Evolutionary conservation across 2,888 invertebrate genomes (phyloP).

Genomic region (Sarcophaga rosellei): DNA sequence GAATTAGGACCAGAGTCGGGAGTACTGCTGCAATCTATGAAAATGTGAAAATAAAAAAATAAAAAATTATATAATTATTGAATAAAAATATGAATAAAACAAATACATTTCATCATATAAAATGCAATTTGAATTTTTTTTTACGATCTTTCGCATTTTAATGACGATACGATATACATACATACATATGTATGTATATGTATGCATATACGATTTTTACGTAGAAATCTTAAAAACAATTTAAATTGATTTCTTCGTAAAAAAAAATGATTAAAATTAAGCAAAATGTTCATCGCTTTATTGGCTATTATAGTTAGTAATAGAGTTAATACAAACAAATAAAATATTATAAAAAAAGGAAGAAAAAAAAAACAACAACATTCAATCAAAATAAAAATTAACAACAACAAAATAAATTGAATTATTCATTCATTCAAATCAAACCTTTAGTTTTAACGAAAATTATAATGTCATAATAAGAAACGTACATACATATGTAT

Average conservation of each 20-base stretch:
- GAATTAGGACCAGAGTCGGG: slow-evolving; percentile 90
- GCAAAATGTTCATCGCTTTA: not conserved
- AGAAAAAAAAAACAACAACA: slow-evolving; percentile 34
- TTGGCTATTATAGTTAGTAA: slow-evolving; percentile 51
- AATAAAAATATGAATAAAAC: not conserved
- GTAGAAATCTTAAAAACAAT: too few species aligned
- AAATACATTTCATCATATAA: not conserved
- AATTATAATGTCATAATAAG: not conserved
- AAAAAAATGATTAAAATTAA: not conserved
- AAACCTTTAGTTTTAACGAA: slow-evolving; percentile 34
- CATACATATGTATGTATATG: too few species aligned
- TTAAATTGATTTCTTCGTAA: too few species aligned
- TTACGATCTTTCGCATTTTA: too few species aligned
- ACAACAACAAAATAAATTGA: slow-evolving; percentile 51
- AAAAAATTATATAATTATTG: too few species aligned
- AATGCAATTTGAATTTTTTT: too few species aligned
- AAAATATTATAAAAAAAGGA: slow-evolving; percentile 35
- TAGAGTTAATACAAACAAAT: slow-evolving; percentile 67
- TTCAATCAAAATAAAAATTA: slow-evolving; percentile 52
- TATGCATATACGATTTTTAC: too few species aligned
- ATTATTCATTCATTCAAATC: slow-evolving; percentile 25
- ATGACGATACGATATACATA: too few species aligned
- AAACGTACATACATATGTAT: not conserved
- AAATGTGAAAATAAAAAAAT: too few species aligned
- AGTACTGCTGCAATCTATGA: slow-evolving; percentile 83